These are phyloP conservation scores for Phenganax stokvisi DNA, from an alignment of 92 coral and sea anemone genomes.

Conservation along the genomic window DNA sequence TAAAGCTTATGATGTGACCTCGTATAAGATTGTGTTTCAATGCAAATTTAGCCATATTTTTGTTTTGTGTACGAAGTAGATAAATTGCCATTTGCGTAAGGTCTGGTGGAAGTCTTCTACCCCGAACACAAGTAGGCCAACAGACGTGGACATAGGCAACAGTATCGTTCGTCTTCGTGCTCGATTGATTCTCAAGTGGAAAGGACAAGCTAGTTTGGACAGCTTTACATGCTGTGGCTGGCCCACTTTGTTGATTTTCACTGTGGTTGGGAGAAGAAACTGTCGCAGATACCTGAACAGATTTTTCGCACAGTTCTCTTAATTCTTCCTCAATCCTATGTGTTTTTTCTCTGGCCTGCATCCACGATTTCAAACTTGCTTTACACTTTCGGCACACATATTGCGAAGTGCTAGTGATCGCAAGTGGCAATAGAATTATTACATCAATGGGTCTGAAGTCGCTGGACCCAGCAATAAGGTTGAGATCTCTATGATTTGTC, in stretches of 20 bases:
- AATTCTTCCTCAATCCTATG: background rate
- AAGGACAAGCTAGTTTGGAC: background rate
- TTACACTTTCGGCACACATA: slow-evolving; percentile 9
- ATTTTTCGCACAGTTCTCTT: background rate
- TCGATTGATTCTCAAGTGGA: background rate
- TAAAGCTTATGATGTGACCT: background rate
- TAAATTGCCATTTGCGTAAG: background rate
- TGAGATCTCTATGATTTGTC: background rate
- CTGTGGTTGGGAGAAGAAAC: background rate
- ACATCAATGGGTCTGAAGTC: slow-evolving; percentile 17
- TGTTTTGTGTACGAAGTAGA: background rate
- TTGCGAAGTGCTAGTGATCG: slow-evolving; percentile 8
- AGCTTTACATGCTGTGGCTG: background rate
- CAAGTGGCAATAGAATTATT: slow-evolving; percentile 10
- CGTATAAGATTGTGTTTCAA: background rate
- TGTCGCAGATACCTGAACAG: background rate
- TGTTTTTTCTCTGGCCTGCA: background rate
- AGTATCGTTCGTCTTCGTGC: background rate
- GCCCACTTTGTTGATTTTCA: background rate
- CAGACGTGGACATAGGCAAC: background rate
- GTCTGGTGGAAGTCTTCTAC: background rate
- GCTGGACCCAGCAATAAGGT: slow-evolving; percentile 12
- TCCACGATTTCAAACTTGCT: background rate
- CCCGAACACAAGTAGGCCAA: background rate
- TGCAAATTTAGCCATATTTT: slow-evolving; percentile 5